phyloP scores from a whole-genome alignment of 2,113 vertebrate species.

The Fregata magnificens region DNA sequence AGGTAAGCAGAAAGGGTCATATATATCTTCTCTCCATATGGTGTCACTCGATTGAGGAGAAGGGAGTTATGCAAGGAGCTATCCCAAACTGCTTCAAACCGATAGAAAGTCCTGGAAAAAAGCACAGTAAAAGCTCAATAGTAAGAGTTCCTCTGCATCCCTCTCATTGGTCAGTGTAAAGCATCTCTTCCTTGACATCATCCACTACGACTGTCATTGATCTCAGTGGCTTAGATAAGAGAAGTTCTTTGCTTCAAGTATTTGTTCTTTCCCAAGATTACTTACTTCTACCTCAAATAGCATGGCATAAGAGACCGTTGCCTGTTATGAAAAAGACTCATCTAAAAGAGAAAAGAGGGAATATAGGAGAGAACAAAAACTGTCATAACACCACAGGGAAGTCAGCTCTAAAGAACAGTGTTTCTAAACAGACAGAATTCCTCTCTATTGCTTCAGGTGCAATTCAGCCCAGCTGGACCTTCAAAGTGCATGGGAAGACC shows the following conservation, averaged over 20 bases:
- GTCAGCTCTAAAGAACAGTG: background rate
- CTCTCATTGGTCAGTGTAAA: background rate
- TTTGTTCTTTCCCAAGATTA: background rate
- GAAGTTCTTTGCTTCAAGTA: too few relatives aligned
- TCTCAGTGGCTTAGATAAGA: background rate
- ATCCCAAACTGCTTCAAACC: constrained; percentile 98
- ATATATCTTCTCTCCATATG: constrained; percentile 95
- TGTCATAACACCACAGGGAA: background rate
- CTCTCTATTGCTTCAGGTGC: background rate
- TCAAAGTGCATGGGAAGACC: background rate
- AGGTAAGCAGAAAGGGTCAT: constrained; percentile 98
- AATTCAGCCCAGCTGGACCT: background rate
- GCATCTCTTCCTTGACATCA: background rate
- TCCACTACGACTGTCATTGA: background rate
- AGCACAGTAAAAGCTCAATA: background rate
- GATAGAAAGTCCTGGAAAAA: constrained; percentile 88
- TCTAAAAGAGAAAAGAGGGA: background rate
- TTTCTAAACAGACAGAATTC: background rate
- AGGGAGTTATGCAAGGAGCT: constrained; percentile 98
- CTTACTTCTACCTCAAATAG: background rate
- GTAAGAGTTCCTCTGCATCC: background rate
- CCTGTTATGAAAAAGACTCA: background rate
- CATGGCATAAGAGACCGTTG: background rate
- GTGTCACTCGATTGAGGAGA: constrained; percentile 93
- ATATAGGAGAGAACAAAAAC: background rate